Evolutionary conservation across 2,113 vertebrate species (phyloP).

Genomic region (human (Homo sapiens)): GRCh38 chr14:92317001-92317500

Average conservation of each 20-base stretch:
- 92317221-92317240: background rate
- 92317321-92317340: background rate
- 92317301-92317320: background rate
- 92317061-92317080: background rate
- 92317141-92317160: background rate
- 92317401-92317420: background rate
- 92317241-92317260: background rate
- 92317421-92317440: background rate
- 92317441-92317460: background rate
- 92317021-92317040: background rate
- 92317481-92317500: background rate
- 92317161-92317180: background rate
- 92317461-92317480: background rate
- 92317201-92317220: background rate
- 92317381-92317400: background rate
- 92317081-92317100: background rate
- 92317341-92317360: background rate
- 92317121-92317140: rapidly evolving
- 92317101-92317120: too few relatives aligned
- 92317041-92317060: background rate
- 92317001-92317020: background rate
- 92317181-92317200: background rate
- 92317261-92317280: background rate
- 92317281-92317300: background rate
- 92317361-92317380: background rate